Percentiles rank a stretch among this genome's conserved stretches.
phyloP scores from a whole-genome alignment of 2,797 vertebrate genomes.

The Neomorphus geoffroyi region DNA sequence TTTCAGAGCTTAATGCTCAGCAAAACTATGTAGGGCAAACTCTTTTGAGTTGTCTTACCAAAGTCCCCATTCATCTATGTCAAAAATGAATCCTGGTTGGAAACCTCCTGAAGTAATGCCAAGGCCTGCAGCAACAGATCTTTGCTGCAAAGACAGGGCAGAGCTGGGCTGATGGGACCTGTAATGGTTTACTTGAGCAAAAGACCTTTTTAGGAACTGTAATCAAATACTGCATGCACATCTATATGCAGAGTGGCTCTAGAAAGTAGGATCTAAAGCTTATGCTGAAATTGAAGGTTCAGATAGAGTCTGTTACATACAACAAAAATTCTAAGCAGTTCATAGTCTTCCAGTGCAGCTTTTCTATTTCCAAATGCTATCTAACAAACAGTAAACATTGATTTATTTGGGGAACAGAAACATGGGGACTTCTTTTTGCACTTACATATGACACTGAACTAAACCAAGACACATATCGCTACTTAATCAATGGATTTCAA shows the following conservation, averaged over 20 bases:
- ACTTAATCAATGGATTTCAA: conserved; percentile 37
- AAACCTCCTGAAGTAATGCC: conserved; percentile 5
- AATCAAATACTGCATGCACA: background rate
- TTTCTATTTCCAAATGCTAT: background rate
- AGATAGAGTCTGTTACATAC: background rate
- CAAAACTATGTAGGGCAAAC: background rate
- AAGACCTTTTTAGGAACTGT: background rate
- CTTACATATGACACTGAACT: background rate
- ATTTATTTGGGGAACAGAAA: conserved; percentile 1
- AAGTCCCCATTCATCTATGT: conserved; percentile 19
- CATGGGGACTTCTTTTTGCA: background rate
- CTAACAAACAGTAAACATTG: background rate
- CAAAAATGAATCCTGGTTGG: conserved; percentile 25
- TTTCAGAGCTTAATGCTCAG: conserved; percentile 14
- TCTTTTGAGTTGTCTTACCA: background rate
- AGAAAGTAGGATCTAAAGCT: background rate
- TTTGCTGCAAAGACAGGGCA: background rate
- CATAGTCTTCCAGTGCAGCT: background rate
- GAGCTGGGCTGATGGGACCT: background rate
- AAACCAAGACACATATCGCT: background rate
- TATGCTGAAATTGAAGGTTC: background rate
- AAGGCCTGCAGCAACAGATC: conserved; percentile 6
- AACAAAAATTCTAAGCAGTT: background rate
- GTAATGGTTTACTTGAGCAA: background rate
- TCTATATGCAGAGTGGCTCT: background rate